Evolutionary conservation across 1,140 invertebrate species (phyloP), one percentile per base, ranked within the genome.

Genomic region (Nymphalis io): DNA sequence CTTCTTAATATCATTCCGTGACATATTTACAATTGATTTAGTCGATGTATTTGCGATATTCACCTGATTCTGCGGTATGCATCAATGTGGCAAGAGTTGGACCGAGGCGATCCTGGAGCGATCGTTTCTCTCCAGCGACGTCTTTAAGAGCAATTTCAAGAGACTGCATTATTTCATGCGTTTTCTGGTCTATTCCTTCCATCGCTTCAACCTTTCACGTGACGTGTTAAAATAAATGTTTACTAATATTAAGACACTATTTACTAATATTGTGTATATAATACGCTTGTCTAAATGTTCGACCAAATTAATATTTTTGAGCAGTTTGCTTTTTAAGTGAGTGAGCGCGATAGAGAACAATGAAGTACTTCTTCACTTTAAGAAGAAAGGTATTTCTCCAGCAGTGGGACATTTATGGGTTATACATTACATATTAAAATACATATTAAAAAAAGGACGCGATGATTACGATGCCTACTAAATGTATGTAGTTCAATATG

Each of bases 31-130:
- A 8, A 13, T 12, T 12, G 13, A 2, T 3, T 48, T 18, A 48
- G n/a, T 15, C 1, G 15, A 27, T 46, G n/a, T 20, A 21, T 18
- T 21, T 61, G 87, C 85, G 80, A 42, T 84, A 67, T 55, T 84
- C 74, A 12, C 51, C 68, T 0, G 68, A 42, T 5, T 81, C 60
- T 4, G 82, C 73, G 1, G 84, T 72, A 20, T 84, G 85, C 18
- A 90, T 70, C 16, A 90, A 63, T 0, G 87, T 78, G 0, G 85
- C 85, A 0, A 90, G 63, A 0, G 82, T 78, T 0, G 85, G 87
- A 0, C 83, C 88, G 2, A 90, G 61, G 0, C 88, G 80, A 4
- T 75, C 64, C n/a, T 72, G 70, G 4, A 90, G 60, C 1, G 77
- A 72, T 13, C 76, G 63, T 0, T 72, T 66, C 0, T 58, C 42